Base-by-base conservation (phyloP, 2,888 invertebrate species). In the Agonopterix alstromeriana region DNA sequence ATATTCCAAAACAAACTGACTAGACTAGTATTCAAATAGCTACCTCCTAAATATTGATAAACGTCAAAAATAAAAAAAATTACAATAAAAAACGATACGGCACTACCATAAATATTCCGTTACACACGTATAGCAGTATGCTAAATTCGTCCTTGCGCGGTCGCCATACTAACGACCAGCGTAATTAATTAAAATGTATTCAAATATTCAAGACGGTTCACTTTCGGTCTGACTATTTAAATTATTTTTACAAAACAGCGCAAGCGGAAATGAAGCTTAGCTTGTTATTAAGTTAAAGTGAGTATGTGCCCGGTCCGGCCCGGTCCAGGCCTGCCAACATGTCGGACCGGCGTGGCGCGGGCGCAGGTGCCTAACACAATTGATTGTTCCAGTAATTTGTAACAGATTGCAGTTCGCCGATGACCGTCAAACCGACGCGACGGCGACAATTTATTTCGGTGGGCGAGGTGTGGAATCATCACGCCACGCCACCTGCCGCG, bases 161-260 rank as follows among this genome's bases (percentile, higher is more conserved):
- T 59, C 70, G 65, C 72, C 11, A 42, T 11, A 65, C 72, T 75
- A 73, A 70, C 63, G 62, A 35, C 17, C 62, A 27, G 60, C 61
- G 66, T 82, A 79, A 85, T 85, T 82, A 78, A 82, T 86, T 82
- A 70, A 76, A 84, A 85, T 83, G 60, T 82, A 85, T 84, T 77
- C 83, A 67, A 64, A 56, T 17, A 47, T 47, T 36, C 47, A 45
- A 43, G 58, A 63, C 70, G 62, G 72, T 68, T 73, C 76, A 76
- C 78, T 79, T 81, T 80, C 77, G 66, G 74, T 61, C 58, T 57
- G 66, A 72, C 66, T 74, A 73, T 75, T 75, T 65, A 65, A 75
- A 76, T 79, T 65, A 67, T 75, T 76, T 74, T 76, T 74, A 72
- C 68, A 72, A 71, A 77, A 73, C 63, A 66, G 64, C 56, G 60